These are phyloP conservation scores for Atopsyche davidsoni DNA, from an alignment of 1,140 invertebrate species.

Conservation along the genomic window DNA sequence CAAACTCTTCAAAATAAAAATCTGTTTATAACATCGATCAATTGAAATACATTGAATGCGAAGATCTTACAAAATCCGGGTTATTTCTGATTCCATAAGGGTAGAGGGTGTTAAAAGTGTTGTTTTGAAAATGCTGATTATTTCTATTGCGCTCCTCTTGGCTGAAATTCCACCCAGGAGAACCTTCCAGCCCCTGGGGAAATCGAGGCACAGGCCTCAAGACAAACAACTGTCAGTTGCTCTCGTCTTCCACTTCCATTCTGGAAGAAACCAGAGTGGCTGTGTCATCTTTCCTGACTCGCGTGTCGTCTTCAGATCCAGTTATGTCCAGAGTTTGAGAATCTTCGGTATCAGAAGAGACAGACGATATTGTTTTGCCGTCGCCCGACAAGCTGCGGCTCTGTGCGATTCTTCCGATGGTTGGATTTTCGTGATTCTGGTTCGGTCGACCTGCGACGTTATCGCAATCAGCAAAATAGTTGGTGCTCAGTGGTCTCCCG, in stretches of 20 bases:
- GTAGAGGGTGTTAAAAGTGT: slow-evolving; percentile 20
- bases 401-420: not conserved
- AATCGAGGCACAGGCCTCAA: slow-evolving; percentile 48
- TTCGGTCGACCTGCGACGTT: slow-evolving; percentile 28
- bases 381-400: not conserved
- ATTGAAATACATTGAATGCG: slow-evolving; percentile 18
- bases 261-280: slow-evolving; percentile 12
- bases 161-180: slow-evolving; percentile 17
- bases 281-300: not conserved
- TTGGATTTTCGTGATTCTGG: slow-evolving; percentile 33
- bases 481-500: slow-evolving; percentile 30
- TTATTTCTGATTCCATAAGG: slow-evolving; percentile 11
- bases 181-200: slow-evolving; percentile 32
- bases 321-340: slow-evolving; percentile 46
- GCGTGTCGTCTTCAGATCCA: slow-evolving; percentile 43
- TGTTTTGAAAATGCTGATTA: slow-evolving; percentile 12
- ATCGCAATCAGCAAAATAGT: slow-evolving; percentile 28
- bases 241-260: slow-evolving; percentile 22
- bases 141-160: slow-evolving; percentile 3
- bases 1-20: too few relatives aligned
- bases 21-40: too few relatives aligned
- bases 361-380: slow-evolving; percentile 36
- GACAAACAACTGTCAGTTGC: slow-evolving; percentile 43
- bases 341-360: slow-evolving; percentile 40
- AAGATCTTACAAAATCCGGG: slow-evolving; percentile 7